Conservation (phyloP, 1,140 invertebrate genomes). For the Charaxes varanes region DNA sequence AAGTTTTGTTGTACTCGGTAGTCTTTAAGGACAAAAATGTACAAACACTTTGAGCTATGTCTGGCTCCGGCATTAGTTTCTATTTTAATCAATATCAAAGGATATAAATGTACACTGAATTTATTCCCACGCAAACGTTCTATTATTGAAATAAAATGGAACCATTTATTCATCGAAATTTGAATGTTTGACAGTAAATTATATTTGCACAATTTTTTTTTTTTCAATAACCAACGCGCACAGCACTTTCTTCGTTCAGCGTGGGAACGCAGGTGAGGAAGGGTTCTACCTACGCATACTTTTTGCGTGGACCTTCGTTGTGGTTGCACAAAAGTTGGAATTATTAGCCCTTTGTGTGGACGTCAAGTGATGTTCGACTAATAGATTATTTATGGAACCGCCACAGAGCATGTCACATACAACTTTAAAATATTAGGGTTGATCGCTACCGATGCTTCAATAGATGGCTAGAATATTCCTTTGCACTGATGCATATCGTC, state of each 20-base stretch:
- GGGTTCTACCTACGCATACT: slow-evolving; percentile 52
- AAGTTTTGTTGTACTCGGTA: too few species aligned
- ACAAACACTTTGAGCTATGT: too few species aligned
- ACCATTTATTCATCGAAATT: slow-evolving; percentile 57
- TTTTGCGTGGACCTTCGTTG: slow-evolving; percentile 37
- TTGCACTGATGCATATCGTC: too few species aligned
- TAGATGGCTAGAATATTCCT: too few species aligned
- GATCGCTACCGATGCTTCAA: too few species aligned
- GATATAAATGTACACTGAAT: neutral
- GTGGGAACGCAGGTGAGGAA: slow-evolving; percentile 71
- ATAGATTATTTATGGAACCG: slow-evolving; percentile 70
- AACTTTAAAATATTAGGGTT: slow-evolving; percentile 64
- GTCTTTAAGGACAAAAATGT: too few species aligned
- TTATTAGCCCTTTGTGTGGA: slow-evolving; percentile 56
- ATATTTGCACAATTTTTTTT: slow-evolving; percentile 67
- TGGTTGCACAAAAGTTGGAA: slow-evolving; percentile 67
- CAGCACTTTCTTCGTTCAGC: slow-evolving; percentile 59
- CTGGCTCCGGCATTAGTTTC: too few species aligned
- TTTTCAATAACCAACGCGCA: slow-evolving; percentile 18
- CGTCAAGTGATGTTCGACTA: slow-evolving; percentile 64
- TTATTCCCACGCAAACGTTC: slow-evolving; percentile 46
- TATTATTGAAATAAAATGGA: slow-evolving; percentile 35
- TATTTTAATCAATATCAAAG: too few species aligned
- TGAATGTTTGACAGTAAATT: slow-evolving; percentile 62
- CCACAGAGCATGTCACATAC: slow-evolving; percentile 33